Conservation (phyloP, 2,797 vertebrate species). For the Euthynnus affinis region DNA sequence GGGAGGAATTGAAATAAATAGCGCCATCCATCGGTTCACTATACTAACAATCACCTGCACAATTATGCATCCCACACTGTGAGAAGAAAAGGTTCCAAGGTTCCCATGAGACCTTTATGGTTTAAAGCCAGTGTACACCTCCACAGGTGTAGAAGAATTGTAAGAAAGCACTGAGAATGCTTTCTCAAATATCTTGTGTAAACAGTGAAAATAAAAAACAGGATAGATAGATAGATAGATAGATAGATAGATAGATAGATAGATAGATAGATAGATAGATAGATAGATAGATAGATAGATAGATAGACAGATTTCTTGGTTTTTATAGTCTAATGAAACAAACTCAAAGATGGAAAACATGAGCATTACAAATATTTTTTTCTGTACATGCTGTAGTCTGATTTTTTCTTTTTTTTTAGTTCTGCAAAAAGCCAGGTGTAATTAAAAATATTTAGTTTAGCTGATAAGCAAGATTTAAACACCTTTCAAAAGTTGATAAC, state of each 20-base stretch:
- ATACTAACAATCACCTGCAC: conserved; percentile 1
- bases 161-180: too few relatives aligned
- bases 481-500: too few relatives aligned
- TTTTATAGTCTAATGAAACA: too few relatives aligned
- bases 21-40: conserved; percentile 56
- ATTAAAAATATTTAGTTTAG: background rate
- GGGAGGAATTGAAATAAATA: conserved; percentile 8
- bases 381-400: too few relatives aligned
- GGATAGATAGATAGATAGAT: background rate
- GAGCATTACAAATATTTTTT: too few relatives aligned
- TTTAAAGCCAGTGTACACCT: too few relatives aligned
- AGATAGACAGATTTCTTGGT: background rate
- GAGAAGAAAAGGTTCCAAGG: background rate
- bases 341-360: too few relatives aligned
- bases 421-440: background rate
- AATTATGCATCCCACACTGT: conserved; percentile 1
- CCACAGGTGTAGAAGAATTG: too few relatives aligned
- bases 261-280: conserved; percentile 16
- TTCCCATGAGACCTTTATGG: background rate
- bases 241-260: conserved; percentile 22
- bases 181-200: background rate
- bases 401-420: background rate
- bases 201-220: too few relatives aligned
- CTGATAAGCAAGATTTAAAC: background rate
- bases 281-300: background rate